Percentiles rank a stretch among this genome's conserved stretches.
Evolutionary conservation across 2,113 vertebrate species (phyloP).

Genomic region (Sebastes fasciatus): DNA sequence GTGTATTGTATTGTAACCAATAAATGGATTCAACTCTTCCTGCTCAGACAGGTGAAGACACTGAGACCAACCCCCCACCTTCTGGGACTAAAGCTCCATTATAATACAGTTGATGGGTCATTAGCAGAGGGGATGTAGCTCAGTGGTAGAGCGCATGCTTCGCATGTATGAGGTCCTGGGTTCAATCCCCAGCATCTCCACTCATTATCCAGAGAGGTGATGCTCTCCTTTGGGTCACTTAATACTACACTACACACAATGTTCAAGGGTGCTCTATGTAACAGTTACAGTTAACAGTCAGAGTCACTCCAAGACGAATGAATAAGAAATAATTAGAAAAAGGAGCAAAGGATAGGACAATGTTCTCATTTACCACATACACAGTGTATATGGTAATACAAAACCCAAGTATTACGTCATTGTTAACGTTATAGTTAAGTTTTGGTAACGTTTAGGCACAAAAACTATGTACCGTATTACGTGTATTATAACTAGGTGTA

Average conservation of each 20-base stretch:
- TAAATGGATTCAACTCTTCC: background rate
- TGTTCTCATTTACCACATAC: background rate
- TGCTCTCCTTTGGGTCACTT: too few relatives aligned
- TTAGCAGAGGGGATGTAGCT: conserved; percentile 74
- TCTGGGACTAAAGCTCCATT: background rate
- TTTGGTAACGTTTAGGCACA: too few relatives aligned
- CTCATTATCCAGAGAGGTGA: too few relatives aligned
- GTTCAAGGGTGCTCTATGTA: too few relatives aligned
- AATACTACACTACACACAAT: too few relatives aligned
- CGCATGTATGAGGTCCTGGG: conserved; percentile 79
- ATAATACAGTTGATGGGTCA: background rate
- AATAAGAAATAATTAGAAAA: background rate
- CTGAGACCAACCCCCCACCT: background rate
- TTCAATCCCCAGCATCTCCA: conserved; percentile 80
- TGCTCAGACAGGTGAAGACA: background rate
- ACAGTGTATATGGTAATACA: background rate
- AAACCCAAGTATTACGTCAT: too few relatives aligned
- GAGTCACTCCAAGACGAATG: too few relatives aligned
- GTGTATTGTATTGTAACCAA: background rate
- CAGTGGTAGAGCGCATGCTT: conserved; percentile 76
- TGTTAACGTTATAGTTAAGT: too few relatives aligned
- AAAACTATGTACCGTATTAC: too few relatives aligned
- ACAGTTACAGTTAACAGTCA: too few relatives aligned
- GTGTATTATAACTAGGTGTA: too few relatives aligned
- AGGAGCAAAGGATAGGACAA: background rate